Evolutionary conservation across 1,140 invertebrate species (phyloP).

Genomic region (Papilio polytes): DNA sequence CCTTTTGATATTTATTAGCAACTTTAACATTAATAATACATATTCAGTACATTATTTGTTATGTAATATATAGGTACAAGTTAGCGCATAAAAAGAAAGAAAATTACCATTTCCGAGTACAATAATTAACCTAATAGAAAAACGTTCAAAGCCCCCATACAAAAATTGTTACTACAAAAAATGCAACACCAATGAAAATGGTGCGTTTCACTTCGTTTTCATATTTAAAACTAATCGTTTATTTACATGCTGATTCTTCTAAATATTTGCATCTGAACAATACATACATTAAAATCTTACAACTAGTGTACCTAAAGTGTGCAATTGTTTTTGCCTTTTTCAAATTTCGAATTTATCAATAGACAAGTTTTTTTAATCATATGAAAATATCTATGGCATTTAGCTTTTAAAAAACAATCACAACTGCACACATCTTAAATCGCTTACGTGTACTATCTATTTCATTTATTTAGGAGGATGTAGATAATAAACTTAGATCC

Average conservation of each 20-base stretch:
- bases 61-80: conserved; percentile 47
- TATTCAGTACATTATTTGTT: not conserved
- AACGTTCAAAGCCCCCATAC: conserved; percentile 60
- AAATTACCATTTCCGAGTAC: conserved; percentile 54
- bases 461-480: conserved; percentile 71
- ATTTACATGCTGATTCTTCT: conserved; percentile 81
- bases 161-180: conserved; percentile 66
- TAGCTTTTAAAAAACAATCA: conserved; percentile 59
- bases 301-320: conserved; percentile 67
- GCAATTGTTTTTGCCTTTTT: conserved; percentile 71
- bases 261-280: conserved; percentile 84
- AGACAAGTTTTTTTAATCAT: conserved; percentile 47
- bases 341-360: conserved; percentile 17
- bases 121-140: conserved; percentile 55
- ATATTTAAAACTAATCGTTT: conserved; percentile 71
- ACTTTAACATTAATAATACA: not conserved
- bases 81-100: conserved; percentile 50
- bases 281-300: conserved; percentile 81
- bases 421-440: conserved; percentile 75
- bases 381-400: conserved; percentile 58
- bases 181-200: conserved; percentile 63
- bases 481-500: conserved; percentile 74
- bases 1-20: not conserved
- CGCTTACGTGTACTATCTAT: conserved; percentile 68
- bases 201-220: conserved; percentile 57